These are phyloP conservation scores for Monopterus albus DNA, from an alignment of 2,113 vertebrate genomes.

Conservation along the genomic window DNA sequence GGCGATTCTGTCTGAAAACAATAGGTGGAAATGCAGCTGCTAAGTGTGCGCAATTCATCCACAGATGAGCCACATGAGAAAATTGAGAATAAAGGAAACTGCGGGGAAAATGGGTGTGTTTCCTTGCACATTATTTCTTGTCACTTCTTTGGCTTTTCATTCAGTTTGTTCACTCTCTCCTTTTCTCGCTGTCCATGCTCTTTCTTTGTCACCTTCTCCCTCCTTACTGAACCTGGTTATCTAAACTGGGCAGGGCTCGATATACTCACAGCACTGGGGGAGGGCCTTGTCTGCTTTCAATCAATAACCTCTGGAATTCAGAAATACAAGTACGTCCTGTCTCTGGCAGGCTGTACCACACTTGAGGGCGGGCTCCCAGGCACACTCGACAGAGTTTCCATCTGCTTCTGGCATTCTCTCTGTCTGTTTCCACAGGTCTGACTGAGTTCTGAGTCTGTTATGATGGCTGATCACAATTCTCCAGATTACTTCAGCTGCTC, in stretches of 20 bases:
- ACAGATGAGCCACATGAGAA: conserved; percentile 72
- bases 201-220: conserved; percentile 34
- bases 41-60: conserved; percentile 45
- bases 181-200: conserved; percentile 11
- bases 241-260: conserved; percentile 78
- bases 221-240: conserved; percentile 82
- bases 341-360: conserved; percentile 75
- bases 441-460: conserved; percentile 33
- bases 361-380: conserved; percentile 69
- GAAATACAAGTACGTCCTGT: conserved; percentile 83
- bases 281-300: conserved; percentile 84
- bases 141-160: conserved; percentile 68
- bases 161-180: conserved; percentile 32
- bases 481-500: conserved; percentile 85
- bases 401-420: conserved; percentile 52
- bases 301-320: conserved; percentile 86
- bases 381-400: conserved; percentile 47
- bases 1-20: conserved; percentile 75
- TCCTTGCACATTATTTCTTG: conserved; percentile 34
- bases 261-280: conserved; percentile 72
- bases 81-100: conserved; percentile 48
- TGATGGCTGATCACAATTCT: conserved; percentile 82
- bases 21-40: conserved; percentile 79
- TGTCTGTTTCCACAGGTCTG: conserved; percentile 55
- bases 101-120: conserved; percentile 46